phyloP scores from a whole-genome alignment of 2,888 invertebrate species.

The Conchocele bisecta region DNA sequence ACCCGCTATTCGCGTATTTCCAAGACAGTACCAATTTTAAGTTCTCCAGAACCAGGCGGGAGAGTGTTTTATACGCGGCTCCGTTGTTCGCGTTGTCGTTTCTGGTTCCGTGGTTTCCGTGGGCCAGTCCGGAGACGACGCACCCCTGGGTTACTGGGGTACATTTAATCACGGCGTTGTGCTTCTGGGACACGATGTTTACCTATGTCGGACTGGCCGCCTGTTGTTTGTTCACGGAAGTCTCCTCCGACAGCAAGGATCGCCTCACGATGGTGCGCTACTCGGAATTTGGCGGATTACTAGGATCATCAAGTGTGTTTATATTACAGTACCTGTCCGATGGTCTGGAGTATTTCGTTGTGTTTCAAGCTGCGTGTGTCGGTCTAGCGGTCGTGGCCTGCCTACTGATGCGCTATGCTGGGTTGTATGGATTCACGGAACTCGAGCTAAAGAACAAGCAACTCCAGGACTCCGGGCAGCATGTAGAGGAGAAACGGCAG shows the following conservation, averaged over 20 bases:
- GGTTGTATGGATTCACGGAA: slow-evolving; percentile 71
- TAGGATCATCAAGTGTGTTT: slow-evolving; percentile 71
- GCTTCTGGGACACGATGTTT: slow-evolving; percentile 83
- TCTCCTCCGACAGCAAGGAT: slow-evolving; percentile 74
- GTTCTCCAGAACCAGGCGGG: slow-evolving; percentile 80
- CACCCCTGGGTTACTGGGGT: slow-evolving; percentile 79
- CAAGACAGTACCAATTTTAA: slow-evolving; percentile 74
- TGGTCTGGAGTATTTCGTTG: slow-evolving; percentile 75
- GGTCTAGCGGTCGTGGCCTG: slow-evolving; percentile 73
- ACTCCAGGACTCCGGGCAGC: slow-evolving; percentile 6
- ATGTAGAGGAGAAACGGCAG: slow-evolving; percentile 30
- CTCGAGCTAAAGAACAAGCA: slow-evolving; percentile 64
- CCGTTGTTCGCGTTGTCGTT: slow-evolving; percentile 82
- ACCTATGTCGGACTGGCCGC: slow-evolving; percentile 82
- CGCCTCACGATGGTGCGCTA: slow-evolving; percentile 80
- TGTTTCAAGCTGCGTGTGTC: slow-evolving; percentile 77
- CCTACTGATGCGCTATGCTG: slow-evolving; percentile 72
- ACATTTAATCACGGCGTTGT: slow-evolving; percentile 82
- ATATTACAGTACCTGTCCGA: slow-evolving; percentile 75
- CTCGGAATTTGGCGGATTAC: slow-evolving; percentile 69
- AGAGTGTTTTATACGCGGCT: slow-evolving; percentile 82
- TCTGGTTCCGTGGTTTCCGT: slow-evolving; percentile 81
- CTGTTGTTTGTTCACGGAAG: slow-evolving; percentile 82
- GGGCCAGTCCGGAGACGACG: slow-evolving; percentile 44
- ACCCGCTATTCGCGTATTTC: slow-evolving; percentile 83